Evolutionary conservation across 1,140 invertebrate species (phyloP).

Genomic region (Carposina sasakii): DNA sequence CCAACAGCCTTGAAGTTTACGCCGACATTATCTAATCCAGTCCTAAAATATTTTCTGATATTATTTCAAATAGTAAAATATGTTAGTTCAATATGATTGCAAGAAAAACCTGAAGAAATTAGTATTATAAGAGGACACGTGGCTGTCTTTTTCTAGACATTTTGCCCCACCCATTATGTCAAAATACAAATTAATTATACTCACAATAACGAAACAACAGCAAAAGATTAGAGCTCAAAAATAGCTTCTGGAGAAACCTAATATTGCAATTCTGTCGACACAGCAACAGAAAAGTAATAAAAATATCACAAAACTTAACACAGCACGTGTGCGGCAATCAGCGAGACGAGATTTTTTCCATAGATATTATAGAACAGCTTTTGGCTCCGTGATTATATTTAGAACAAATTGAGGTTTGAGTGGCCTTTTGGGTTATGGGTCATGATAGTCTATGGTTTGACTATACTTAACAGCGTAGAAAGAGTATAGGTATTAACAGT

Average conservation of each 20-base stretch:
- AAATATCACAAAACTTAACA: constrained; percentile 67
- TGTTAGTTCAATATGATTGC: neutral
- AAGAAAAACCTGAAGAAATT: constrained; percentile 19
- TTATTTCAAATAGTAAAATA: neutral
- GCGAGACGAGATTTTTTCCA: too few relatives aligned
- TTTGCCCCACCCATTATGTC: constrained; percentile 63
- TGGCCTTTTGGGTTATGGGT: too few relatives aligned
- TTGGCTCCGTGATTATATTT: too few relatives aligned
- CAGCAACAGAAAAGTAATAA: constrained; percentile 52
- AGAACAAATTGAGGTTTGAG: too few relatives aligned
- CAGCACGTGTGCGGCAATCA: constrained; percentile 66
- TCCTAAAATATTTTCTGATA: neutral
- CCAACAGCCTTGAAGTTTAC: neutral
- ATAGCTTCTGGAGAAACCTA: constrained; percentile 31
- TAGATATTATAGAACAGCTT: too few relatives aligned
- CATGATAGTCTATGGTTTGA: too few relatives aligned
- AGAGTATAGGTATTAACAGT: too few relatives aligned
- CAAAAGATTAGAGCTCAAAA: too few relatives aligned
- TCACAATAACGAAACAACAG: too few relatives aligned
- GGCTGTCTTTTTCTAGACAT: constrained; percentile 59
- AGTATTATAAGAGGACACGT: constrained; percentile 67
- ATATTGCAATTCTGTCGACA: constrained; percentile 25
- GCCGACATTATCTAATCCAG: too few relatives aligned
- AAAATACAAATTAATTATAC: too few relatives aligned
- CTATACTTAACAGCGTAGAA: too few relatives aligned